Conservation (phyloP, 37 sponge, comb jelly and placozoan genomes). For the Crambe crambe region DNA sequence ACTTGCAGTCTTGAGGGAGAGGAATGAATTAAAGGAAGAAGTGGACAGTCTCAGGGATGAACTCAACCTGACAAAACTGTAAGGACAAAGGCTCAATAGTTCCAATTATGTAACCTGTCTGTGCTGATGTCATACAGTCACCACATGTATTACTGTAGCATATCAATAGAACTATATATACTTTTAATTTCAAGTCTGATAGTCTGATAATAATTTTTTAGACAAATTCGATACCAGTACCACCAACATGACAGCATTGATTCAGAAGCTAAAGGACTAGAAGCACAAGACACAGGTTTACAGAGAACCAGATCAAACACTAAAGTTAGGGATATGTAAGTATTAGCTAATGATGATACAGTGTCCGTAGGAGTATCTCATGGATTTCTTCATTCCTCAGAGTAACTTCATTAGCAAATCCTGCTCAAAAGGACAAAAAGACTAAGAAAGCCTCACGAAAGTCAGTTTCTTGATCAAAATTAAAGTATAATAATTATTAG, state of each 20-base stretch:
- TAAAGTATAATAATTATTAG: no score
- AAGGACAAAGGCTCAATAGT: no score
- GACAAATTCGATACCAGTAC: neutral
- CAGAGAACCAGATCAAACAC: neutral
- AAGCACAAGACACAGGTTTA: neutral
- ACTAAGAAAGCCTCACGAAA: neutral
- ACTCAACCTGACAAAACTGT: constrained; percentile 33
- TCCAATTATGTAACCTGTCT: neutral
- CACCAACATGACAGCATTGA: neutral
- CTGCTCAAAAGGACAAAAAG: neutral
- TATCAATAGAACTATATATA: no score
- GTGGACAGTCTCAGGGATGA: constrained; percentile 53
- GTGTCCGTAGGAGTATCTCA: no score
- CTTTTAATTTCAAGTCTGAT: no score
- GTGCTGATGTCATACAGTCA: neutral
- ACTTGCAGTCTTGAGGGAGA: constrained; percentile 49
- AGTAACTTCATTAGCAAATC: neutral
- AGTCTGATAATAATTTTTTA: neutral
- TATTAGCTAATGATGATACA: neutral
- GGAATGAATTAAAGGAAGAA: constrained; percentile 49
- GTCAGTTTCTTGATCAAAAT: neutral
- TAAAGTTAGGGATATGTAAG: constrained; percentile 40
- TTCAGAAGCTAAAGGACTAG: neutral
- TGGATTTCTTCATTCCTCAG: neutral
- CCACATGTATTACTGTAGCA: no score